These are phyloP conservation scores for Gracilinanus agilis DNA, from an alignment of 2,113 vertebrate genomes.

Conservation along the genomic window DNA sequence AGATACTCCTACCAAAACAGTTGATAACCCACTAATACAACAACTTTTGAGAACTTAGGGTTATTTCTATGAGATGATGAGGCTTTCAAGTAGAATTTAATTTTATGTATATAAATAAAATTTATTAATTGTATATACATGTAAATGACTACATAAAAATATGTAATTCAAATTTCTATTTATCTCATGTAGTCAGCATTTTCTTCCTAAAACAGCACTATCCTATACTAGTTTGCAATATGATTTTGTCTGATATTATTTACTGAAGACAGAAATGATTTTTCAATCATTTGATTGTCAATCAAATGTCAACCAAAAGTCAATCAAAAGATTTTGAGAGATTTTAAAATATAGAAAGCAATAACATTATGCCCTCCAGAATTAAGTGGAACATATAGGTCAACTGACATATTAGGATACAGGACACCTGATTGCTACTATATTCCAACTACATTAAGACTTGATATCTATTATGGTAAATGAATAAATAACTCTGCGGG, in stretches of 20 bases:
- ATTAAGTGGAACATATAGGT: constrained; percentile 3
- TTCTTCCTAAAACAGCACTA: constrained; percentile 25
- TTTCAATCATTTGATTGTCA: too few relatives aligned
- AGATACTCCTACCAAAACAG: not conserved
- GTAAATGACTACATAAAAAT: not conserved
- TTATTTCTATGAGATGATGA: not conserved
- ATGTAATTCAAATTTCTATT: not conserved
- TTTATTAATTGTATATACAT: not conserved
- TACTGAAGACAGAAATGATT: not conserved
- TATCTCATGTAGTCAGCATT: not conserved
- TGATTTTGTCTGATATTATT: not conserved
- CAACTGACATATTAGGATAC: not conserved
- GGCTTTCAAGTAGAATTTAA: too few relatives aligned
- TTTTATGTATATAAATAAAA: constrained; percentile 8
- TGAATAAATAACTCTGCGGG: too few relatives aligned
- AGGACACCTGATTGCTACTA: not conserved
- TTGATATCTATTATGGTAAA: not conserved
- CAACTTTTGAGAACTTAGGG: not conserved
- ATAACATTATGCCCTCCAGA: not conserved
- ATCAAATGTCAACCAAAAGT: too few relatives aligned
- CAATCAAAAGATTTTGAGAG: constrained; percentile 6
- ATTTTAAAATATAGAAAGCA: constrained; percentile 17
- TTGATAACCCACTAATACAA: not conserved
- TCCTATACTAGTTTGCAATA: not conserved
- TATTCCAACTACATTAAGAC: not conserved